A percentile compares a stretch with the other conserved stretches of the same genome.
These are phyloP conservation scores for Helicoverpa assulta DNA, from an alignment of 2,888 invertebrate genomes.

Conservation along the genomic window DNA sequence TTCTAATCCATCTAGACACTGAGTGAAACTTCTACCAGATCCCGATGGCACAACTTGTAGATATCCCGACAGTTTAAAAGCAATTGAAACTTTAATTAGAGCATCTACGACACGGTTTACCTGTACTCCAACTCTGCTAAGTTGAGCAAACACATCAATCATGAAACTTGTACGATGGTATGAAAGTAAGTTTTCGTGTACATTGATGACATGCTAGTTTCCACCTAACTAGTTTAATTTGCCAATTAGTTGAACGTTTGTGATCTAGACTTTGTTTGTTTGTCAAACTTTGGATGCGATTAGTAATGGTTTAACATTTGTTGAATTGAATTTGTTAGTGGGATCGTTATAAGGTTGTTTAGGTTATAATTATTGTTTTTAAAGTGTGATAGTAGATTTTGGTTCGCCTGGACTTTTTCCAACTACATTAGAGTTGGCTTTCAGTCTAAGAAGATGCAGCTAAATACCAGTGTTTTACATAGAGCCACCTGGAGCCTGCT, in stretches of 20 bases:
- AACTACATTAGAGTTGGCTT: too few species aligned
- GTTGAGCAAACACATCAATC: conserved; percentile 56
- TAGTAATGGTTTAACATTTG: background rate
- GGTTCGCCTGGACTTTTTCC: too few species aligned
- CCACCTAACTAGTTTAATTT: conserved; percentile 33
- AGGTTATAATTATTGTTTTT: too few species aligned
- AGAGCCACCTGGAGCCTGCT: too few species aligned
- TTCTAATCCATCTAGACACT: conserved; percentile 21
- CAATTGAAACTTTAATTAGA: conserved; percentile 62
- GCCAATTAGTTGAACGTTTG: conserved; percentile 19
- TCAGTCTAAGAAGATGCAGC: too few species aligned
- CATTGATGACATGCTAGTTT: conserved; percentile 40
- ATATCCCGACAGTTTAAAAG: conserved; percentile 45
- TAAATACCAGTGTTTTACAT: too few species aligned
- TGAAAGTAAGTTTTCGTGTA: conserved; percentile 6
- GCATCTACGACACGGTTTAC: conserved; percentile 38
- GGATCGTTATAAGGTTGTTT: background rate
- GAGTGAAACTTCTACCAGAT: conserved; percentile 16
- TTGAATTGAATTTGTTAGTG: background rate
- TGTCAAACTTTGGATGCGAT: background rate
- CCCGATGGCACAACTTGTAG: conserved; percentile 22
- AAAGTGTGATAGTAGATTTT: too few species aligned
- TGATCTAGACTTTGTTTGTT: background rate
- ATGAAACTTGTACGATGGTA: conserved; percentile 30
- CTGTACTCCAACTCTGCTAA: conserved; percentile 36